phyloP scores from a whole-genome alignment of 2,797 vertebrate genomes.

The Lithobates pipiens region DNA sequence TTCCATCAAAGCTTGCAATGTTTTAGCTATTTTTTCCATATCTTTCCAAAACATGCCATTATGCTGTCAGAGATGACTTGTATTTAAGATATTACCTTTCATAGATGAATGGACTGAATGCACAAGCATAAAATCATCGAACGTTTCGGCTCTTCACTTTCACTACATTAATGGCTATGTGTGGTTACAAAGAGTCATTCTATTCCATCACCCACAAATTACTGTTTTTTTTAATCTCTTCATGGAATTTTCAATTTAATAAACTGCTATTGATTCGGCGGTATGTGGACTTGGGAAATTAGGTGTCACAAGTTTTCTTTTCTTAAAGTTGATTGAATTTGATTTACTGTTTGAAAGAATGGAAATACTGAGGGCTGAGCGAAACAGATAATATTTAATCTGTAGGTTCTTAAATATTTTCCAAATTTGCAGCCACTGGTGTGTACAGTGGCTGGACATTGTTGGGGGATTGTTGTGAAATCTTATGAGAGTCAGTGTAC shows the following conservation, averaged over 20 bases:
- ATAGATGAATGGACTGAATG: slow-evolving; percentile 51
- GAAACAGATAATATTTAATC: neutral
- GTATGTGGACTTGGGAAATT: slow-evolving; percentile 27
- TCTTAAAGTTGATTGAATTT: neutral
- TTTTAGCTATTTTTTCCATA: slow-evolving; percentile 41
- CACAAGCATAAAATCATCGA: slow-evolving; percentile 35
- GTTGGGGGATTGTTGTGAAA: neutral
- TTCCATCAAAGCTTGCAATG: slow-evolving; percentile 23
- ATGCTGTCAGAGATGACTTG: slow-evolving; percentile 50
- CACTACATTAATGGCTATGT: slow-evolving; percentile 31
- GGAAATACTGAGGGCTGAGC: neutral
- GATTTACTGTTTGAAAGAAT: neutral
- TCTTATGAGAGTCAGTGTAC: neutral
- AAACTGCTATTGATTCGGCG: slow-evolving; percentile 45
- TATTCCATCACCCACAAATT: slow-evolving; percentile 47
- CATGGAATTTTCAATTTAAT: slow-evolving; percentile 51
- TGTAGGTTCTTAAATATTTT: neutral
- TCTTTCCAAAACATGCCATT: slow-evolving; percentile 57
- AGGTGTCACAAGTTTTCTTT: neutral
- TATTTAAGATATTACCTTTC: slow-evolving; percentile 58
- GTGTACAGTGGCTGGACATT: neutral
- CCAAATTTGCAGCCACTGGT: neutral
- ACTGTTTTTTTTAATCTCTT: slow-evolving; percentile 20
- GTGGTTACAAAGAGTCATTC: slow-evolving; percentile 44
- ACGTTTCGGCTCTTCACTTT: slow-evolving; percentile 36